Base-by-base conservation (phyloP, 1,140 invertebrate species). In the Cataglyphis hispanica region DNA sequence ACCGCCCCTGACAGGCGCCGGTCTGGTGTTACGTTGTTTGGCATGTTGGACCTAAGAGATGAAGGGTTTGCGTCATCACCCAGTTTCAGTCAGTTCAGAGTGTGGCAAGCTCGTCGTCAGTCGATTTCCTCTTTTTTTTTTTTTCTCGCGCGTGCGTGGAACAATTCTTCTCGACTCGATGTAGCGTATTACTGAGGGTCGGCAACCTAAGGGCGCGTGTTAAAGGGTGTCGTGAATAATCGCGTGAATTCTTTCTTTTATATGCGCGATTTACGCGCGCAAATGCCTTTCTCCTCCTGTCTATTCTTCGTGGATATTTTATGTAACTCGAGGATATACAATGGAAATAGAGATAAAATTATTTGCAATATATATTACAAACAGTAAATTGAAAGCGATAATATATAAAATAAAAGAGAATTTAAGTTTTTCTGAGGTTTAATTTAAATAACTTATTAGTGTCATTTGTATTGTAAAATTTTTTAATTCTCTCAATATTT, bases 61-160 rank as follows among this genome's bases (percentile, higher is more conserved):
- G 53, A 74, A 74, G 66, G 67, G 56, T 61, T 53, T 83, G 78
- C 67, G 78, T 83, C 78, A 83, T 83, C 78, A 83, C 67, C 78
- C 13, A 74, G 53, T 83, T 83, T 83, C 78, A 83, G 53, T 72
- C 25, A n/a, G 27, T 61, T 60, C 19, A 19, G 34, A 81, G 43
- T 25, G 46, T 37, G 46, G 43, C 53, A 60, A 60, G 60, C 16
- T 43, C 53, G 10, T 22, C 25, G 53, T 11, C 6, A 50, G 64
- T 60, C 64, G 43, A 37, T n/a, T 43, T 40, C 50, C 22, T 40
- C 53, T 64, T 43, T 56, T 58, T 75, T 78, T 78, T 78, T 40
- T 69, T 69, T 43, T 5, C 22, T 53, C 46, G 43, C 66, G 50
- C 53, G 53, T 72, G 50, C 78, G 25, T 74, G 67, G 67, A 74